Conservation (phyloP, 2,113 vertebrate genomes). For the Zosterops hypoxanthus region DNA sequence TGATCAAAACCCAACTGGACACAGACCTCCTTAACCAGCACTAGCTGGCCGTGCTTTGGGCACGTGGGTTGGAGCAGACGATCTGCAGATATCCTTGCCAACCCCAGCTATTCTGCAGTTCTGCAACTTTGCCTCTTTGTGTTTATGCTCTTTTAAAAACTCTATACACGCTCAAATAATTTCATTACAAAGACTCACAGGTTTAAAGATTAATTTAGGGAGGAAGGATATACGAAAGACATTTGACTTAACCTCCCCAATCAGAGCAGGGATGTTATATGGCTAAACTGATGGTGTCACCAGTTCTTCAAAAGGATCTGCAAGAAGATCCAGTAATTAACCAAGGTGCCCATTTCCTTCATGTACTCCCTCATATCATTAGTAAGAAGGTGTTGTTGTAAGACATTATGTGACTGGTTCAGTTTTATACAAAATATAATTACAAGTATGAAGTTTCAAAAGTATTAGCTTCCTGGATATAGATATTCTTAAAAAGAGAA, state of each 20-base stretch:
- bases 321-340: neutral
- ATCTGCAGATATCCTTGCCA: neutral
- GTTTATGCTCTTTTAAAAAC: neutral
- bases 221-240: neutral
- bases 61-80: fast-evolving
- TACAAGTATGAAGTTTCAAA: neutral
- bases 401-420: neutral
- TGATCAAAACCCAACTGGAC: neutral
- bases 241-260: neutral
- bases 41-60: neutral
- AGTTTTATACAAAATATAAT: neutral
- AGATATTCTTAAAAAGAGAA: neutral
- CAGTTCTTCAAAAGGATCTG: neutral
- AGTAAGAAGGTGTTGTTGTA: neutral
- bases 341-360: neutral
- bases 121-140: neutral
- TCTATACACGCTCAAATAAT: neutral
- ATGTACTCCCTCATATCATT: neutral
- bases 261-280: neutral
- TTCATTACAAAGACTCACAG: neutral
- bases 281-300: neutral
- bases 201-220: neutral
- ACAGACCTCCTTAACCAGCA: neutral
- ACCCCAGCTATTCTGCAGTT: neutral
- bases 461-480: neutral